phyloP scores from a whole-genome alignment of 2,888 invertebrate species.

The Cerastis leucographa region DNA sequence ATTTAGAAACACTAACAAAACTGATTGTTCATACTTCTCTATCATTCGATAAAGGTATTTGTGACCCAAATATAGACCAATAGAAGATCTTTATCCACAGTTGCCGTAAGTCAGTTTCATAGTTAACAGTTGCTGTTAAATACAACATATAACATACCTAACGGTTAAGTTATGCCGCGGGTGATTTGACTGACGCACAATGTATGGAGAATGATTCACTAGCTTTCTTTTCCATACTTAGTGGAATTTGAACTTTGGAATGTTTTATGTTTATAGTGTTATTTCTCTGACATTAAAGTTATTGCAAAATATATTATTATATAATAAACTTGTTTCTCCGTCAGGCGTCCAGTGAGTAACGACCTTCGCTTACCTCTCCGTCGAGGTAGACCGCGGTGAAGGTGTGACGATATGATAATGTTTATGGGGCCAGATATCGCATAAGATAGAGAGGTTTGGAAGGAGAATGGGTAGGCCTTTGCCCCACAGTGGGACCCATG shows the following conservation, averaged over 20 bases:
- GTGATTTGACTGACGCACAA: constrained; percentile 14
- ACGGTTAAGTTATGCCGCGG: neutral
- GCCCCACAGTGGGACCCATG: neutral
- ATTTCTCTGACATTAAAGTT: neutral
- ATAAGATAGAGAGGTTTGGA: neutral
- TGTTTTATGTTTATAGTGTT: neutral
- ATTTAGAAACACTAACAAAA: neutral
- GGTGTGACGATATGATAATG: too few relatives aligned
- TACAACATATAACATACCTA: neutral
- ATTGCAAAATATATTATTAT: too few relatives aligned
- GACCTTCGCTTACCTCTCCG: neutral
- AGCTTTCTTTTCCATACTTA: neutral
- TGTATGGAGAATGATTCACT: neutral
- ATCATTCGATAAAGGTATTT: neutral
- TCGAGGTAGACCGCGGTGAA: too few relatives aligned
- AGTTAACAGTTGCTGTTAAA: neutral
- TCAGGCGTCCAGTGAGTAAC: neutral
- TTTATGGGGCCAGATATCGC: too few relatives aligned
- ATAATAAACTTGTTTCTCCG: neutral
- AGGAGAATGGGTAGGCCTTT: too few relatives aligned
- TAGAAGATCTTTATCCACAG: neutral
- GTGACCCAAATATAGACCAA: neutral
- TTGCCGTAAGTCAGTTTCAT: neutral
- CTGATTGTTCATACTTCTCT: neutral
- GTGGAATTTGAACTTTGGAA: neutral